These are phyloP conservation scores for Pipistrellus pygmaeus DNA, from an alignment of 2,797 vertebrate species.

Conservation along the genomic window DNA sequence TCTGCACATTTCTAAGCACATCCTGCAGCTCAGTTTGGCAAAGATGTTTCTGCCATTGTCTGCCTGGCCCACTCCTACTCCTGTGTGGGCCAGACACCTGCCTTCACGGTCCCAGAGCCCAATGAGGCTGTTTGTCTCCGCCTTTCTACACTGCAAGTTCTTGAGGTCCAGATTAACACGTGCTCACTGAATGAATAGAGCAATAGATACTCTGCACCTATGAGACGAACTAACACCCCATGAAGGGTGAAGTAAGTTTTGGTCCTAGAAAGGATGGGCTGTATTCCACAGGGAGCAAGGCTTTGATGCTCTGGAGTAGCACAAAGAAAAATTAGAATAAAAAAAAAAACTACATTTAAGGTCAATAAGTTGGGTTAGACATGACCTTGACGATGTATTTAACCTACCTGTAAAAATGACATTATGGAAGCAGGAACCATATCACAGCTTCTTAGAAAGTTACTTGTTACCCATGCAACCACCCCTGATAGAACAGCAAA, in stretches of 20 bases:
- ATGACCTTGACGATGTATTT: not conserved
- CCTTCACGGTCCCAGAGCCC: not conserved
- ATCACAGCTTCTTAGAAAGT: not conserved
- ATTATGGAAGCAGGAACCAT: not conserved
- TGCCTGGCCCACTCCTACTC: not conserved
- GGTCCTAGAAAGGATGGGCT: not conserved
- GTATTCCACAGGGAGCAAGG: not conserved
- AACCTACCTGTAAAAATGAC: not conserved
- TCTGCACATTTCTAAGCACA: not conserved
- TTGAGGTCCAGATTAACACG: not conserved
- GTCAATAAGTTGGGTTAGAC: not conserved
- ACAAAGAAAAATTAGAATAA: not conserved
- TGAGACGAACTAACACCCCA: rapidly evolving
- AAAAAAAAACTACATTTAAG: not conserved
- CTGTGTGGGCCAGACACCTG: not conserved
- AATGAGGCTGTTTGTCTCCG: not conserved
- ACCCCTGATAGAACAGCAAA: no score
- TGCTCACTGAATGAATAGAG: not conserved
- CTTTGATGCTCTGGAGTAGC: not conserved
- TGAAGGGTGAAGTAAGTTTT: not conserved
- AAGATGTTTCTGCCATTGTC: not conserved
- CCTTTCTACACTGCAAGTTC: not conserved
- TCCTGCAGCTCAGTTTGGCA: not conserved
- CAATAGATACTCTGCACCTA: no score
- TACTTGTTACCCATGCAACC: not conserved